Evolutionary conservation across 2,113 vertebrate genomes (phyloP).

Genomic region (Thinocorus orbignyianus): DNA sequence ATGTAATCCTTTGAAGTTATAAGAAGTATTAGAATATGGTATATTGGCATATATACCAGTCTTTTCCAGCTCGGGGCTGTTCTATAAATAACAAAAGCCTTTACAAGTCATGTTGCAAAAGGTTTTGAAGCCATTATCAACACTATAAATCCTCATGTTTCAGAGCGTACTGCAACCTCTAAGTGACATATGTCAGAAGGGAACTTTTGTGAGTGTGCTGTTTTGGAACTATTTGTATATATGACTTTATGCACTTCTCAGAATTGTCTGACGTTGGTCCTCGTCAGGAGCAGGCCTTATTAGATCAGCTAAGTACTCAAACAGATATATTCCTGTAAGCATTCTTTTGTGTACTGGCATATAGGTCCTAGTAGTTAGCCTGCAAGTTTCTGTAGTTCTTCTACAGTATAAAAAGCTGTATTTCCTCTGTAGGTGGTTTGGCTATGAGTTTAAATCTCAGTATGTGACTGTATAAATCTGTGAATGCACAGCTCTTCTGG

Average conservation of each 20-base stretch:
- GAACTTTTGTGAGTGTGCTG: neutral
- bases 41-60: neutral
- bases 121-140: neutral
- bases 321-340: neutral
- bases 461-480: neutral
- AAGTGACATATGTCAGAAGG: neutral
- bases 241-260: neutral
- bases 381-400: neutral
- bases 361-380: neutral
- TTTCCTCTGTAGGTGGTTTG: neutral
- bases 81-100: neutral
- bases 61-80: neutral
- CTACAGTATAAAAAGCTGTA: neutral
- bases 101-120: neutral
- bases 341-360: neutral
- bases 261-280: neutral
- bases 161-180: neutral
- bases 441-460: neutral
- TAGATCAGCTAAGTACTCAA: neutral
- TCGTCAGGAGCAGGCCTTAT: neutral
- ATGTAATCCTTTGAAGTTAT: slow-evolving; percentile 19
- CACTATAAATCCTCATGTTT: neutral
- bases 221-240: neutral
- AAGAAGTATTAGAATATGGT: neutral
- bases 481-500: neutral